Conservation (phyloP, 2,113 vertebrate genomes). For the Pelecanus crispus region DNA sequence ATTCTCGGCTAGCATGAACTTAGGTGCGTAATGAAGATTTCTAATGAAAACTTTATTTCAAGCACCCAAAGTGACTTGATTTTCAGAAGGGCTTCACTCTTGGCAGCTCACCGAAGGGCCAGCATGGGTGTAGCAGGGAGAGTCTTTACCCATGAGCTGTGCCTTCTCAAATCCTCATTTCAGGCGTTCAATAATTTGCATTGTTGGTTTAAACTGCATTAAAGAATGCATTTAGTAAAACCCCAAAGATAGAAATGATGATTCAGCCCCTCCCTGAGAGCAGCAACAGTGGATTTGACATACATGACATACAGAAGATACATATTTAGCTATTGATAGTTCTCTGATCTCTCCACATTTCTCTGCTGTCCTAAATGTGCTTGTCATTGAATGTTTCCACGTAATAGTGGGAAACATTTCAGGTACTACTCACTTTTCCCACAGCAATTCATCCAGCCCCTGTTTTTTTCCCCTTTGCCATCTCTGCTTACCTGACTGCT, state of each 20-base stretch:
- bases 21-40: not conserved
- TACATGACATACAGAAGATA: not conserved
- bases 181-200: not conserved
- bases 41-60: not conserved
- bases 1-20: not conserved
- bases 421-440: not conserved
- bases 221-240: not conserved
- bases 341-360: not conserved
- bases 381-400: not conserved
- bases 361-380: not conserved
- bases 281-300: not conserved
- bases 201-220: not conserved
- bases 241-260: not conserved
- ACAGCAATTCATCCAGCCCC: not conserved
- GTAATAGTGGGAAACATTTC: not conserved
- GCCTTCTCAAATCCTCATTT: not conserved
- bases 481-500: not conserved
- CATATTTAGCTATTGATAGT: not conserved
- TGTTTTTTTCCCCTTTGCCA: not conserved
- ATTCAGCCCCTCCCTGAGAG: not conserved
- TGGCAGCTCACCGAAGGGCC: rapidly evolving
- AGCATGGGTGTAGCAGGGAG: not conserved
- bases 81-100: not conserved
- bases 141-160: not conserved
- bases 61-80: not conserved